Evolutionary conservation across 2,888 invertebrate genomes (phyloP).

Genomic region (Sinotaia quadrata): DNA sequence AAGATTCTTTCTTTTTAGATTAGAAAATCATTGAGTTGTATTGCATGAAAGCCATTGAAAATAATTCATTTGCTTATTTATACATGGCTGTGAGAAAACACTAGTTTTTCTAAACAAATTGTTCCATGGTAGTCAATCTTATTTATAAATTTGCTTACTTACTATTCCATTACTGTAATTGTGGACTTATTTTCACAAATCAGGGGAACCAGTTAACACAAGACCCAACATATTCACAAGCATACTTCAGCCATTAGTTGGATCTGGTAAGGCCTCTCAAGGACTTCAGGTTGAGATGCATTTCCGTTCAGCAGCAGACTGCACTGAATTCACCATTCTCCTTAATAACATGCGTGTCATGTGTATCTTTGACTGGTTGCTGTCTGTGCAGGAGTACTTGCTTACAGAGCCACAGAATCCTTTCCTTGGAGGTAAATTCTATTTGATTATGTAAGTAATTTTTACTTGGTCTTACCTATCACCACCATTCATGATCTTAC

Average conservation of each 20-base stretch:
- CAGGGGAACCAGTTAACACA: constrained; percentile 79
- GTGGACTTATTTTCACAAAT: background rate
- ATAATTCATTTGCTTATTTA: too few species aligned
- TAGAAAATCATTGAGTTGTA: too few species aligned
- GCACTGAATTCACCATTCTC: constrained; percentile 87
- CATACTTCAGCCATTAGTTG: constrained; percentile 80
- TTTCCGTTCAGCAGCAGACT: constrained; percentile 76
- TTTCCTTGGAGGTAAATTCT: constrained; percentile 48
- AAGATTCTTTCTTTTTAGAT: too few species aligned
- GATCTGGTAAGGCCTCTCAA: constrained; percentile 28
- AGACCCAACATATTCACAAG: constrained; percentile 89
- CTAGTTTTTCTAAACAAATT: background rate
- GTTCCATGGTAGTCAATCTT: background rate
- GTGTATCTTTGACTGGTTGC: constrained; percentile 95
- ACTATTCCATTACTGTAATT: background rate
- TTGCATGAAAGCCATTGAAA: too few species aligned
- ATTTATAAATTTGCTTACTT: background rate
- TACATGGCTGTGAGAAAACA: too few species aligned
- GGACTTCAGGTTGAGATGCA: constrained; percentile 75
- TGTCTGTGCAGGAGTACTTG: constrained; percentile 86
- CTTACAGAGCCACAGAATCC: constrained; percentile 72
- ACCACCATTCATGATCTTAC: too few species aligned
- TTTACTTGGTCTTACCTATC: too few species aligned
- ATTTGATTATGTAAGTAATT: background rate
- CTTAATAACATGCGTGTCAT: constrained; percentile 95